Base-by-base conservation (phyloP, 1,140 invertebrate species). In the Acyrthosiphon pisum region DNA sequence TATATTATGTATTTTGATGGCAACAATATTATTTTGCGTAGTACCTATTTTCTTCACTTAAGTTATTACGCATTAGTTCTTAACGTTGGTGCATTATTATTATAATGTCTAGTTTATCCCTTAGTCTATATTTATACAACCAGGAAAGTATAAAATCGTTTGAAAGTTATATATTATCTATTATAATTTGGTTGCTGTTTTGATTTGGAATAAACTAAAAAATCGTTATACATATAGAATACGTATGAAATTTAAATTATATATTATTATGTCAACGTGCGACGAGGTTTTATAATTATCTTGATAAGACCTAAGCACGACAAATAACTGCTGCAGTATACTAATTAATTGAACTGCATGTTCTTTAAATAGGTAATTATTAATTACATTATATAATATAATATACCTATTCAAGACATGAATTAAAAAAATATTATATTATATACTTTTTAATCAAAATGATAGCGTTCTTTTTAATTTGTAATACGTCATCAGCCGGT, bases 1-100 rank as follows among this genome's bases (percentile, higher is more conserved):
- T 76, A n/a, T 76, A 76, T 76, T 76, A n/a, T 76, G 60, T n/a
- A 76, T 76, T 76, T 76, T 76, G 30, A 76, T n/a, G 30, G 60
- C 14, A 76, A 76, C 30, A 76, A 35, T 76, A 76, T 68, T 68
- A 68, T 68, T 68, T 68, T n/a, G 60, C 30, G 30, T 68, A 68
- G 26, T 14, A 68, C 30, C 60, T 76, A 76, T 76, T 76, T 68
- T 0, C 11, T n/a, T 14, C 11, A n/a, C 30, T 68, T 18, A n/a
- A 18, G 4, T 76, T 68, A 68, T 68, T 68, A 11, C 30, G 60
- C 60, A 68, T 68, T 30, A 30, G 11, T 76, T 76, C 18, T 76
- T n/a, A 76, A 76, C 30, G 60, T 35, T 76, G 14, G n/a, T 76
- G 14, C 60, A 35, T 20, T n/a, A n/a, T 76, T 76, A 76, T 76